A percentile compares a stretch with the other conserved stretches of the same genome.
These are phyloP conservation scores for Auanema freiburgensis DNA, from an alignment of 2,888 invertebrate genomes.

Conservation along the genomic window DNA sequence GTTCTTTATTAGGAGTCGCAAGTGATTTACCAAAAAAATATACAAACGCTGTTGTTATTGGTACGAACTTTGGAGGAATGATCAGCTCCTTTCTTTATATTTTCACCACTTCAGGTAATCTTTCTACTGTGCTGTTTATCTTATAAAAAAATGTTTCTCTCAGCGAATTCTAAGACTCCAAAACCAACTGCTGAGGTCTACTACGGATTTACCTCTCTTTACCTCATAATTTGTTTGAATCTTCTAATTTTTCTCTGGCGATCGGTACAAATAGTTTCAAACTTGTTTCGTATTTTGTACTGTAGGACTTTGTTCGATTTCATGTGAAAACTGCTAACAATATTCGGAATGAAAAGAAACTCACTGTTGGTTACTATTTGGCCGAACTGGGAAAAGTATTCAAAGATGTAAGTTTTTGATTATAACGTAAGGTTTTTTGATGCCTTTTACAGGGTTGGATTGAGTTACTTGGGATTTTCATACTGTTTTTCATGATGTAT, in stretches of 20 bases:
- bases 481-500: slow-evolving; percentile 20
- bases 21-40: slow-evolving; percentile 11
- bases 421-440: background rate
- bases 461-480: slow-evolving; percentile 17
- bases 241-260: too few species aligned
- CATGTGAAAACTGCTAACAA: too few species aligned
- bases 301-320: too few species aligned
- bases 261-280: too few species aligned
- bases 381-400: slow-evolving; percentile 8
- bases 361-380: too few species aligned
- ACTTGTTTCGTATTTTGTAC: too few species aligned
- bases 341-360: too few species aligned
- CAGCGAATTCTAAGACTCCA: too few species aligned
- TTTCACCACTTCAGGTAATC: slow-evolving; percentile 4
- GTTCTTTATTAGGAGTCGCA: slow-evolving; percentile 19
- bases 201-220: too few species aligned
- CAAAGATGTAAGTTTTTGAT: background rate
- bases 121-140: background rate
- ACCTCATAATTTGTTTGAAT: too few species aligned
- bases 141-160: background rate
- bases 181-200: too few species aligned
- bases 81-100: slow-evolving; percentile 13
- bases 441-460: slow-evolving; percentile 13
- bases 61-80: slow-evolving; percentile 17
- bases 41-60: slow-evolving; percentile 16